Evolutionary conservation across 2,797 vertebrate genomes (phyloP).

Genomic region (Discoglossus pictus): DNA sequence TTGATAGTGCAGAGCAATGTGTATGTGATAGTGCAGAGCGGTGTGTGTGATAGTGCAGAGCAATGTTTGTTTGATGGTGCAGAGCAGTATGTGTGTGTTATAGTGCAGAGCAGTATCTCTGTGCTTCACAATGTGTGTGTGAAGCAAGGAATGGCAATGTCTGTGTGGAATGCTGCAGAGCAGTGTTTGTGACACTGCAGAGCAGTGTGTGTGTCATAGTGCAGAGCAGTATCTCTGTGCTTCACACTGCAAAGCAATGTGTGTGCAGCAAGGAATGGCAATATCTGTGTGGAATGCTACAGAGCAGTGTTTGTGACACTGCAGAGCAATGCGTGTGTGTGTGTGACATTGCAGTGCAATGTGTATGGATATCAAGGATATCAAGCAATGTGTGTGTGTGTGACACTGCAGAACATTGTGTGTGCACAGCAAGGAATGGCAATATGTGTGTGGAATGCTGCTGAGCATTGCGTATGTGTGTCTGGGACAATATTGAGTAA

Average conservation of each 20-base stretch:
- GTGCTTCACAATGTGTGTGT: too few species aligned
- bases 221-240: background rate
- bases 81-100: background rate
- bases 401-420: background rate
- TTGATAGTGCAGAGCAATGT: conserved; percentile 2
- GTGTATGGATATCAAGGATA: background rate
- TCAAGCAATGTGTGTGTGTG: background rate
- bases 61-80: background rate
- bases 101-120: conserved; percentile 4
- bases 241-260: background rate
- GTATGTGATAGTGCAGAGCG: background rate
- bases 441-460: background rate
- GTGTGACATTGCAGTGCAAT: background rate
- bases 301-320: background rate
- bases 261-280: too few species aligned
- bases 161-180: conserved; percentile 2
- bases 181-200: background rate
- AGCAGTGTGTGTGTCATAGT: background rate
- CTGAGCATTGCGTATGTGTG: background rate
- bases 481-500: background rate
- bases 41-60: conserved; percentile 19
- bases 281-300: background rate
- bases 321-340: background rate
- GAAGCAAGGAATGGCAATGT: too few species aligned
- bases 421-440: too few species aligned